Evolutionary conservation across 2,113 vertebrate species (phyloP), one percentile per base, ranked within the genome.

Genomic region (Suricata suricatta): DNA sequence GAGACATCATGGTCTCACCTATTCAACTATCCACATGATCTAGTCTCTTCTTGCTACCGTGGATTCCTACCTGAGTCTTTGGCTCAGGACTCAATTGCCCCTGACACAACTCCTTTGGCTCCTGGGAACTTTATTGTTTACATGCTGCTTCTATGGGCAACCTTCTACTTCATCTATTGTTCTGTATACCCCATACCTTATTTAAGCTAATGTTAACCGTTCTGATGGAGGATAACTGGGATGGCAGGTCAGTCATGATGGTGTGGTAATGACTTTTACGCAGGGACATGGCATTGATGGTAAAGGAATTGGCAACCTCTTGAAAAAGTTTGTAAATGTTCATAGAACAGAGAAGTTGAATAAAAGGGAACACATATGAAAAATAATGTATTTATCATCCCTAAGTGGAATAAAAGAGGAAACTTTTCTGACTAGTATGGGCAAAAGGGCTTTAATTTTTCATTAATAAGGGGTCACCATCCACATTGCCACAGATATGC

Each of bases 371-470:
- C 1, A 83, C 80, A 74, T 68, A 79, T 50, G 6, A 54, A 47
- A 38, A 64, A 50, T 85, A 88, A 31, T 10, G 23, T 79, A 7
- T 12, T 2, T n/a, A 23, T 21, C 14, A 71, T 74, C 96, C 21
- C 54, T 23, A 93, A 64, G 11, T 57, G 41, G 95, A 71, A n/a
- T 83, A 7, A 23, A 85, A 21, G 10, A 93, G 4, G 23, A 74
- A 92, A 57, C 12, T 80, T 93, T 84, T 74, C 27, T 93, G 63
- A n/a, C 50, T 6, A 29, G 15, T 80, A 9, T 92, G 38, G 57
- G 21, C 27, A 60, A 44, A 92, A 76, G 21, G 47, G 21, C 17
- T 95, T 95, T 77, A 31, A 47, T 90, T 93, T 96, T 94, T 84
- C 85, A 85, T 64, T 86, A 68, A 64, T 33, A 69, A 33, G 68